phyloP scores from a whole-genome alignment of 1,140 invertebrate genomes.

The Drosophila willistoni region DNA sequence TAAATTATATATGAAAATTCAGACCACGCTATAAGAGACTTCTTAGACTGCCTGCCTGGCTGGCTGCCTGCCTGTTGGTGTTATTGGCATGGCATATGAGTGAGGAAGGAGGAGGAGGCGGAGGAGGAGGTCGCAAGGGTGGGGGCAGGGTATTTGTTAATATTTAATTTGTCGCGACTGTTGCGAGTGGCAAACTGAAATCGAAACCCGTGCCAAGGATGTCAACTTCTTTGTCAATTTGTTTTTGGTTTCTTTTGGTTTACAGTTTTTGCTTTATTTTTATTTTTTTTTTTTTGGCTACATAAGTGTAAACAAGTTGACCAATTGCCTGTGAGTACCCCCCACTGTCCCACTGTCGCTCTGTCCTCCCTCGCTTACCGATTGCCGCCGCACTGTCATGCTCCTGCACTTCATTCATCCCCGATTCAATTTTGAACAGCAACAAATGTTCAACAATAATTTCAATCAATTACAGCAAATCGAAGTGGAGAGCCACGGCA shows the following conservation, averaged over 20 bases:
- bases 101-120: not conserved
- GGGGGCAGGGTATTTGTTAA: conserved; percentile 44
- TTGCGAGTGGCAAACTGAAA: conserved; percentile 39
- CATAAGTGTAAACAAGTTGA: conserved; percentile 21
- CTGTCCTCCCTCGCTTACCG: not conserved
- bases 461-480: conserved; percentile 28
- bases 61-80: no score
- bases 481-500: conserved; percentile 21
- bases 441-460: conserved; percentile 9
- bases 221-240: conserved; percentile 68
- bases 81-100: no score
- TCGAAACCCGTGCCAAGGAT: conserved; percentile 70
- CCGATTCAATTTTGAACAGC: conserved; percentile 5
- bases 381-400: not conserved
- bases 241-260: not conserved
- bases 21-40: conserved; percentile 17
- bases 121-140: not conserved
- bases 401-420: not conserved
- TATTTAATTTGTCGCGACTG: conserved; percentile 56
- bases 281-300: conserved; percentile 14
- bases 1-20: conserved; percentile 30
- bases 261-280: conserved; percentile 12
- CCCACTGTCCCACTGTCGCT: not conserved
- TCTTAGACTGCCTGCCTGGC: conserved; percentile 30
- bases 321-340: conserved; percentile 9